Evolutionary conservation across 2,797 vertebrate species (phyloP).

Genomic region (Leptatherina wallacei): DNA sequence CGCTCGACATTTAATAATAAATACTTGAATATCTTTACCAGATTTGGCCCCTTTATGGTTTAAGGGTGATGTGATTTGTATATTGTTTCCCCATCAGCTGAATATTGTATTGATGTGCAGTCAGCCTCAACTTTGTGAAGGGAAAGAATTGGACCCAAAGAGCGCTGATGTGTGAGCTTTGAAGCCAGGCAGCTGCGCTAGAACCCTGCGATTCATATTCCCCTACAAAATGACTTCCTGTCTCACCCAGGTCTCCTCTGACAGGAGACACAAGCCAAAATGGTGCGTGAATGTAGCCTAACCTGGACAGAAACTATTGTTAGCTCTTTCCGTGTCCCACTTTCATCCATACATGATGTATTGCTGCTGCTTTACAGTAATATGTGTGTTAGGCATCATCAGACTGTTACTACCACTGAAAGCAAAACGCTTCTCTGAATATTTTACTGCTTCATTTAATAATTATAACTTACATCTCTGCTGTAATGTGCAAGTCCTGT

Average conservation of each 20-base stretch:
- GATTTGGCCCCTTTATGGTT: background rate
- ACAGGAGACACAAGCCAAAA: conserved; percentile 45
- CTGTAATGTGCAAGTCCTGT: background rate
- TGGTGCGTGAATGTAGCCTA: conserved; percentile 12
- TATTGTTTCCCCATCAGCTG: conserved; percentile 18
- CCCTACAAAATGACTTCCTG: conserved; percentile 65
- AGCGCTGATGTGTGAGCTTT: conserved; percentile 55
- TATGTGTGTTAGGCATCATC: background rate
- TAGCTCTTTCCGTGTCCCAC: background rate
- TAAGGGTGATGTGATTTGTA: conserved; percentile 7
- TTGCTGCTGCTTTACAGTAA: background rate
- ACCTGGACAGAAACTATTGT: background rate
- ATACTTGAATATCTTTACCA: background rate
- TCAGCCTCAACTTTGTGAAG: conserved; percentile 22
- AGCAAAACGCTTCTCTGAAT: background rate
- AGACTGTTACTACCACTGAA: background rate
- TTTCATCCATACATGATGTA: conserved; percentile 3
- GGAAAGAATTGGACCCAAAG: conserved; percentile 18
- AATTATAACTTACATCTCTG: background rate
- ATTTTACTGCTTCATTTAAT: background rate
- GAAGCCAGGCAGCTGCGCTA: conserved; percentile 50
- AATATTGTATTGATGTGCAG: conserved; percentile 22
- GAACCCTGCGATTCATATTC: conserved; percentile 48
- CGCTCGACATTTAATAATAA: background rate
- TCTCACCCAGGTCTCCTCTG: conserved; percentile 42